Conservation (phyloP, 1,140 invertebrate species). For the Alviniconcha marisindica region DNA sequence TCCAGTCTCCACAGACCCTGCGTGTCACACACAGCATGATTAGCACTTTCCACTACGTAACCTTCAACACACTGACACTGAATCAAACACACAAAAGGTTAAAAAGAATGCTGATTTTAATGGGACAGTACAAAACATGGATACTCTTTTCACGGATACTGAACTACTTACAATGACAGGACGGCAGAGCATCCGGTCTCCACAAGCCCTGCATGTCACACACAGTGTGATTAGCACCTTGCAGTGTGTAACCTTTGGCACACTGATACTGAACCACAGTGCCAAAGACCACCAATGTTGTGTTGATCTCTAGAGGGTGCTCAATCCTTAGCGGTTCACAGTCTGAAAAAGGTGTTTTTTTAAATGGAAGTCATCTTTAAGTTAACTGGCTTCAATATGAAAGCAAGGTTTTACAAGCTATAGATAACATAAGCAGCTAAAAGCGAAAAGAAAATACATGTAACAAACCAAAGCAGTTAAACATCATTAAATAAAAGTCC, state of each 20-base stretch:
- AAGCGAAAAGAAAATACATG: too few species aligned
- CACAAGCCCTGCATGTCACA: conserved; percentile 57
- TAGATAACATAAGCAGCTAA: too few species aligned
- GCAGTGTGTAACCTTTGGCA: conserved; percentile 46
- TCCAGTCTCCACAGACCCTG: not conserved
- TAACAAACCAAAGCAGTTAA: too few species aligned
- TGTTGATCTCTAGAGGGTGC: conserved; percentile 41
- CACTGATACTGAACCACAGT: conserved; percentile 50
- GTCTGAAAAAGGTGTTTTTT: too few species aligned
- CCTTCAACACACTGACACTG: not conserved
- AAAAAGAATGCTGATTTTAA: too few species aligned
- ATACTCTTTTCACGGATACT: not conserved
- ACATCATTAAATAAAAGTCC: too few species aligned
- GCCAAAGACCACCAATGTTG: conserved; percentile 41
- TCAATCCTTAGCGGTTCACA: conserved; percentile 43
- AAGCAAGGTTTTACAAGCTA: too few species aligned
- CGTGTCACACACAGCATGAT: not conserved
- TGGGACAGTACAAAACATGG: too few species aligned
- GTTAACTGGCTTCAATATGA: too few species aligned
- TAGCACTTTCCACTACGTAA: not conserved
- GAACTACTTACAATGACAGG: conserved; percentile 52
- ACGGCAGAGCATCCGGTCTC: conserved; percentile 40
- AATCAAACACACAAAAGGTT: too few species aligned
- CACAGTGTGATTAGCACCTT: conserved; percentile 37
- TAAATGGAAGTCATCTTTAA: too few species aligned